phyloP scores from a whole-genome alignment of 2,888 invertebrate genomes.

The Alloscopus bannaensis region DNA sequence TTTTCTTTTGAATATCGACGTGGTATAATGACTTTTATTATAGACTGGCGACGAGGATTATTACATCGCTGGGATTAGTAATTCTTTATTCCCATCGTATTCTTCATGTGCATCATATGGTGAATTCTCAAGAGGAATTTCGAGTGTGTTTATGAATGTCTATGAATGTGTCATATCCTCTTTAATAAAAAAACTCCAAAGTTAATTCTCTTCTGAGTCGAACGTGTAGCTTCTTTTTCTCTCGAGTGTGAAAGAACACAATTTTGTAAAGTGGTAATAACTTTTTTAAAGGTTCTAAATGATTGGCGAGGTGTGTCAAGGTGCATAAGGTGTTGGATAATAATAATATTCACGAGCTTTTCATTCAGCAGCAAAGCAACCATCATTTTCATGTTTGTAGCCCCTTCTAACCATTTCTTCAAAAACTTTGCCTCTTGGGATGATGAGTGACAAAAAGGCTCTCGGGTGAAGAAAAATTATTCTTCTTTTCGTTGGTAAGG shows the following conservation, averaged over 20 bases:
- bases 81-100: too few species aligned
- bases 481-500: not conserved
- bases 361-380: not conserved
- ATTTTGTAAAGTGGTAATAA: slow-evolving; percentile 24
- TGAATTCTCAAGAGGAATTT: slow-evolving; percentile 37
- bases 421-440: too few species aligned
- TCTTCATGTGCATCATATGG: too few species aligned
- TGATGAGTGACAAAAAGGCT: too few species aligned
- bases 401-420: too few species aligned
- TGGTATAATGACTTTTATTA: slow-evolving; percentile 18
- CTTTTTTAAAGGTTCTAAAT: slow-evolving; percentile 43
- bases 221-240: slow-evolving; percentile 10
- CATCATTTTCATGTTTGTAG: not conserved
- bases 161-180: slow-evolving; percentile 49
- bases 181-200: not conserved
- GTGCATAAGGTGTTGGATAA: slow-evolving; percentile 12
- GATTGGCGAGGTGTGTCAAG: slow-evolving; percentile 59
- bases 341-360: slow-evolving; percentile 4
- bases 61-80: too few species aligned
- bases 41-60: too few species aligned
- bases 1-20: slow-evolving; percentile 13
- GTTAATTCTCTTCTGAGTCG: not conserved
- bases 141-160: slow-evolving; percentile 5
- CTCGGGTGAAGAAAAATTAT: not conserved
- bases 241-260: slow-evolving; percentile 42